These are phyloP conservation scores for Eospalax fontanierii DNA, from an alignment of 2,797 vertebrate species.

Conservation along the genomic window DNA sequence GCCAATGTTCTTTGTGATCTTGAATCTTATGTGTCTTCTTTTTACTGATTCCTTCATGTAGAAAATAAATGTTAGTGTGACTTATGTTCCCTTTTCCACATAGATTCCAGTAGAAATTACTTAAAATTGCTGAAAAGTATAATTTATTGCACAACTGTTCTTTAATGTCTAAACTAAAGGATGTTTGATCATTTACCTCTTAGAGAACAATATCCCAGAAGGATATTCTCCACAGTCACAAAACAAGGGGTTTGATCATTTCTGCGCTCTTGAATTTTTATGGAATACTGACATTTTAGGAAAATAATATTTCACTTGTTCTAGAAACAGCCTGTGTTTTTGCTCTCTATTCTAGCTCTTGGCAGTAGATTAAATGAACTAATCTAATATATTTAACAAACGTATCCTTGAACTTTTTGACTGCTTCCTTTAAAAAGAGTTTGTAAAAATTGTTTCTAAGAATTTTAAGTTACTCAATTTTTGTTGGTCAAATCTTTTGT, in stretches of 20 bases:
- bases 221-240: neutral
- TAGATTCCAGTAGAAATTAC: slow-evolving; percentile 53
- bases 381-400: slow-evolving; percentile 79
- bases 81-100: neutral
- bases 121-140: slow-evolving; percentile 54
- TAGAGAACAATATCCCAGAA: neutral
- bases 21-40: slow-evolving; percentile 47
- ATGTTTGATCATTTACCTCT: slow-evolving; percentile 28
- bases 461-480: slow-evolving; percentile 83
- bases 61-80: slow-evolving; percentile 35
- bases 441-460: slow-evolving; percentile 84
- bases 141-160: neutral
- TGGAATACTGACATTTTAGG: slow-evolving; percentile 36
- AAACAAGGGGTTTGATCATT: neutral
- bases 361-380: slow-evolving; percentile 79
- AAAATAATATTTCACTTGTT: slow-evolving; percentile 64
- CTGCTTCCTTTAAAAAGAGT: slow-evolving; percentile 80
- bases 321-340: slow-evolving; percentile 2
- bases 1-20: neutral
- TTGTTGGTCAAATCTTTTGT: slow-evolving; percentile 75
- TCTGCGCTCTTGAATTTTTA: slow-evolving; percentile 24
- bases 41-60: slow-evolving; percentile 19
- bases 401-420: slow-evolving; percentile 79
- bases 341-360: slow-evolving; percentile 76
- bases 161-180: slow-evolving; percentile 41